phyloP scores from a whole-genome alignment of 2,888 invertebrate genomes.

The Agriotes lineatus region DNA sequence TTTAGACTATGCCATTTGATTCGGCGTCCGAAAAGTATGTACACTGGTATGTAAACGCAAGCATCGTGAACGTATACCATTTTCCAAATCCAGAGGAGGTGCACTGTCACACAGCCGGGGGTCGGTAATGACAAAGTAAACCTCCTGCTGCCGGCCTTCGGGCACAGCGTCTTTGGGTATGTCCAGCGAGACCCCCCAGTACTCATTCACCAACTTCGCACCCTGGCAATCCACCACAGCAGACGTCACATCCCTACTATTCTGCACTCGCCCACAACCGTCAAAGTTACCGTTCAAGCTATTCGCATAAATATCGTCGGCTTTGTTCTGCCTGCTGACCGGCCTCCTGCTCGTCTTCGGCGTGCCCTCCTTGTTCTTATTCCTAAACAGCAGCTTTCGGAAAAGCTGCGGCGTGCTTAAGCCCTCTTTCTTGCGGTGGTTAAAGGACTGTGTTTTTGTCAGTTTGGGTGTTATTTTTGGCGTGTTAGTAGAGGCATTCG shows the following conservation, averaged over 20 bases:
- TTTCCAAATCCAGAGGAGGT: slow-evolving; percentile 91
- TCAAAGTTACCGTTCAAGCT: slow-evolving; percentile 18
- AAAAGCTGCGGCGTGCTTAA: slow-evolving; percentile 62
- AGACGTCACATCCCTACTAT: slow-evolving; percentile 65
- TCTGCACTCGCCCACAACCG: slow-evolving; percentile 40
- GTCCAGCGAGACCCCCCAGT: slow-evolving; percentile 91
- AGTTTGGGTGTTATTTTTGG: slow-evolving; percentile 63
- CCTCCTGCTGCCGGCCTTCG: slow-evolving; percentile 86
- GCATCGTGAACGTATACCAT: slow-evolving; percentile 73
- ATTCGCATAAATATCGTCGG: slow-evolving; percentile 15
- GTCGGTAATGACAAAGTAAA: slow-evolving; percentile 92
- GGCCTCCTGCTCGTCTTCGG: slow-evolving; percentile 31
- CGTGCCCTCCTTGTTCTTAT: slow-evolving; percentile 43
- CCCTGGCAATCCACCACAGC: slow-evolving; percentile 81
- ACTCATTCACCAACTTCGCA: slow-evolving; percentile 85
- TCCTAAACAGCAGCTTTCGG: slow-evolving; percentile 62
- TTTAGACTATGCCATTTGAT: slow-evolving; percentile 20
- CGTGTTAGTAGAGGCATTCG: slow-evolving; percentile 60
- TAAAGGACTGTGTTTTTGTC: slow-evolving; percentile 66
- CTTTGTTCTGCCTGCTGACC: not conserved
- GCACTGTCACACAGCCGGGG: slow-evolving; percentile 80
- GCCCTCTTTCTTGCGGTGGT: slow-evolving; percentile 60
- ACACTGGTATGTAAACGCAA: slow-evolving; percentile 52
- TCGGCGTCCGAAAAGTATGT: slow-evolving; percentile 46
- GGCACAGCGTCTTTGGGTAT: slow-evolving; percentile 91